phyloP scores from a whole-genome alignment of 2,797 vertebrate species.

The Neomorphus geoffroyi region DNA sequence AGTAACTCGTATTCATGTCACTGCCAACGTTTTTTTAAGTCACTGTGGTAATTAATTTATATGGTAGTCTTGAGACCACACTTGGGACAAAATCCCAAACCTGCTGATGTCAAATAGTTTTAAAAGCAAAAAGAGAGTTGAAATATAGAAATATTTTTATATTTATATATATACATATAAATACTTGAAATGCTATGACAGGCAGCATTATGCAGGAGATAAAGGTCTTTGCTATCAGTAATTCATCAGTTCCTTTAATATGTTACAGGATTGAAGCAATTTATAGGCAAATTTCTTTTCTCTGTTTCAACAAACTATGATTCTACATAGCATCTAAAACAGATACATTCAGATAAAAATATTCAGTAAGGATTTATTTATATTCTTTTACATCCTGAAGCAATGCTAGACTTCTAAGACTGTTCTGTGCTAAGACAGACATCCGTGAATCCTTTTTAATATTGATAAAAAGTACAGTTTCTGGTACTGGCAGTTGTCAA shows the following conservation, averaged over 20 bases:
- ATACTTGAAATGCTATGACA: neutral
- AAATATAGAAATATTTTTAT: neutral
- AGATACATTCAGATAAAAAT: neutral
- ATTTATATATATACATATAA: neutral
- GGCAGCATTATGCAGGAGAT: neutral
- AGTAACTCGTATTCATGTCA: neutral
- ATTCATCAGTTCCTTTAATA: neutral
- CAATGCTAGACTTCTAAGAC: slow-evolving; percentile 23
- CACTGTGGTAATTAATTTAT: neutral
- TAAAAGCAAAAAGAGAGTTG: neutral
- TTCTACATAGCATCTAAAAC: neutral
- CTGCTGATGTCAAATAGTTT: neutral
- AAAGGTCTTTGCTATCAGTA: neutral
- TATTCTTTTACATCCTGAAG: slow-evolving; percentile 5
- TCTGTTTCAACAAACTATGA: neutral
- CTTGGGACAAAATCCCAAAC: neutral
- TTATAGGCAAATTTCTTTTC: neutral
- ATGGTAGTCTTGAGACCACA: neutral
- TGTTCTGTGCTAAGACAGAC: neutral
- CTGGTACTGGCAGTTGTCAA: slow-evolving; percentile 11
- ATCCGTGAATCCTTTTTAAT: neutral
- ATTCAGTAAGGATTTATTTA: slow-evolving; percentile 4
- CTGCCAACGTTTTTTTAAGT: neutral
- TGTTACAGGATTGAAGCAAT: neutral
- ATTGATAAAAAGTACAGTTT: neutral